Evolutionary conservation across 2,797 vertebrate species (phyloP).

Genomic region (Cephalopachus bancanus): DNA sequence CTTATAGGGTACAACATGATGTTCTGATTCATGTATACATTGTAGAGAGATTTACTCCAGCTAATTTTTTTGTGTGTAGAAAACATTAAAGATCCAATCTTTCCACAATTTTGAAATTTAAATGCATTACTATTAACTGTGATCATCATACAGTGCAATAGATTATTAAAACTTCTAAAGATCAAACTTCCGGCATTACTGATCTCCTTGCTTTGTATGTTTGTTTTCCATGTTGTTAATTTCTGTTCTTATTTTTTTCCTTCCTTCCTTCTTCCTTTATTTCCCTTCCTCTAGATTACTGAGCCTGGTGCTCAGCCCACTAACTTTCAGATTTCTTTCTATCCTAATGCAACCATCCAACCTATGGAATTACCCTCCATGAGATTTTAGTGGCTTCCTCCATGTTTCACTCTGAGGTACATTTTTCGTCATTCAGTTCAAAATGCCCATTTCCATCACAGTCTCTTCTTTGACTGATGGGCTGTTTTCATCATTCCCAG

Average conservation of each 20-base stretch:
- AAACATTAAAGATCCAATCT: not conserved
- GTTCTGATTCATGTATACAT: not conserved
- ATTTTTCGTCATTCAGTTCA: not conserved
- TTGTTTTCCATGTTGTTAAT: not conserved
- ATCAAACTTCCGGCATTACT: fast-evolving
- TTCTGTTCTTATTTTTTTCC: not conserved
- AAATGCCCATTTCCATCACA: not conserved
- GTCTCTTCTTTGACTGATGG: not conserved
- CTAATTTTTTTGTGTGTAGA: not conserved
- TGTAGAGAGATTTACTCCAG: not conserved
- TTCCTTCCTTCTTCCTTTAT: not conserved
- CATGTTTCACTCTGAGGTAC: not conserved
- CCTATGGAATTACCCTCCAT: not conserved
- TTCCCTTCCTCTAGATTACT: not conserved
- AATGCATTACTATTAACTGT: not conserved
- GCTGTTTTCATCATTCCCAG: not conserved
- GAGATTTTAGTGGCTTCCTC: not conserved
- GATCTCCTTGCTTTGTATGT: too few relatives aligned
- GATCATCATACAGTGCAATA: not conserved
- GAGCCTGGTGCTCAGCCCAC: not conserved
- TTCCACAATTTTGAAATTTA: not conserved
- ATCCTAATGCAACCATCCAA: not conserved
- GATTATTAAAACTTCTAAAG: not conserved
- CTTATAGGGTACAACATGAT: not conserved
- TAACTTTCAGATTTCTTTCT: not conserved